Conservation (phyloP, 2,888 invertebrate genomes). For the Helicoverpa assulta region DNA sequence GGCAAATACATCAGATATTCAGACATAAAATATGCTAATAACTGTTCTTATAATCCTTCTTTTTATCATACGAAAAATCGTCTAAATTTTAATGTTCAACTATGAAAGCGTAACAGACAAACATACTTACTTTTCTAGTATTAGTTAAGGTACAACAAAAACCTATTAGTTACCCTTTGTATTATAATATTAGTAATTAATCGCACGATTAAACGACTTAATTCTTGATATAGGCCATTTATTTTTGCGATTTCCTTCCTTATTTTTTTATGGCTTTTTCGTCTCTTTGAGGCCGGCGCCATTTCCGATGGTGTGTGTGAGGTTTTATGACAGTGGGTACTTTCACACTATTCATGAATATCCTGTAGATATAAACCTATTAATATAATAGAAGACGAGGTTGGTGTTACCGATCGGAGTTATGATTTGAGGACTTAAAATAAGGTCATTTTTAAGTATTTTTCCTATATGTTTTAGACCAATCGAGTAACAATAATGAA, state of each 20-base stretch:
- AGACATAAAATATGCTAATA: no score
- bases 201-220: slow-evolving; percentile 41
- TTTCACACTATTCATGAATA: background rate
- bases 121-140: no score
- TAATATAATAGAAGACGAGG: no score
- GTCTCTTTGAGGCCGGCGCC: slow-evolving; percentile 39
- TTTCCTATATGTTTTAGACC: background rate
- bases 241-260: slow-evolving; percentile 53
- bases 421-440: no score
- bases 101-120: no score
- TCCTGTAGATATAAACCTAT: background rate
- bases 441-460: no score
- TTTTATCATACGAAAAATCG: no score
- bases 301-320: slow-evolving; percentile 12
- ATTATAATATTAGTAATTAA: slow-evolving; percentile 60
- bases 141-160: slow-evolving; percentile 20
- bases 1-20: no score
- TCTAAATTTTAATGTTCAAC: no score
- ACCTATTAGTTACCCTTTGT: slow-evolving; percentile 50
- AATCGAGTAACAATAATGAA: no score
- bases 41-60: no score
- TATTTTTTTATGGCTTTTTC: slow-evolving; percentile 39
- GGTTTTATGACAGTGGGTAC: background rate
- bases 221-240: slow-evolving; percentile 43
- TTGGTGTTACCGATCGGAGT: no score